Evolutionary conservation across 2,888 invertebrate genomes (phyloP).

Genomic region (Tachina grossa): DNA sequence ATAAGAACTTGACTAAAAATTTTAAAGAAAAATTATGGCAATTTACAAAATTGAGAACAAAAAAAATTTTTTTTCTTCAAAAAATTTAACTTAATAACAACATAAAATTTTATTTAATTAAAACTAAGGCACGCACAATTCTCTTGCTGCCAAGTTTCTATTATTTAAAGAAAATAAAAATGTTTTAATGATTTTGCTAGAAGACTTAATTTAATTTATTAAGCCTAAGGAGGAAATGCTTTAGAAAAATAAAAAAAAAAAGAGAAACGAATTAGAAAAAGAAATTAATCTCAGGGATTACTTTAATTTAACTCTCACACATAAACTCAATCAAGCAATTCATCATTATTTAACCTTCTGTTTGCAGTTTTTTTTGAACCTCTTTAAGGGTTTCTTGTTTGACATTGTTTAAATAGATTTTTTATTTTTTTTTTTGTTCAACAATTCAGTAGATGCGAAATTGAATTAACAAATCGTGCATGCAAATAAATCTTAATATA

Average conservation of each 20-base stretch:
- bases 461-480: constrained; percentile 27
- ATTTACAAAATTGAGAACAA: not conserved
- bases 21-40: no score
- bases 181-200: not conserved
- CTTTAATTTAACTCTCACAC: no score
- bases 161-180: not conserved
- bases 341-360: not conserved
- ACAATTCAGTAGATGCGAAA: constrained; percentile 3
- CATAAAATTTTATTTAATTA: constrained; percentile 11
- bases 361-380: not conserved
- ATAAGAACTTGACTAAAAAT: no score
- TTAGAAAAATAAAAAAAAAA: no score
- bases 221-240: not conserved
- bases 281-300: no score
- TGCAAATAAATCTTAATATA: constrained; percentile 24
- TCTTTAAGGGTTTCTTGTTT: not conserved
- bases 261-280: no score
- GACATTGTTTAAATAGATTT: not conserved
- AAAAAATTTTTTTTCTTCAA: not conserved
- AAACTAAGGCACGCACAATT: constrained; percentile 3
- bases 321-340: no score
- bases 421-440: not conserved
- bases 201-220: not conserved
- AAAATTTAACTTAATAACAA: not conserved
- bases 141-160: not conserved